phyloP scores from a whole-genome alignment of 1,140 invertebrate species.

The Bombus superbus region DNA sequence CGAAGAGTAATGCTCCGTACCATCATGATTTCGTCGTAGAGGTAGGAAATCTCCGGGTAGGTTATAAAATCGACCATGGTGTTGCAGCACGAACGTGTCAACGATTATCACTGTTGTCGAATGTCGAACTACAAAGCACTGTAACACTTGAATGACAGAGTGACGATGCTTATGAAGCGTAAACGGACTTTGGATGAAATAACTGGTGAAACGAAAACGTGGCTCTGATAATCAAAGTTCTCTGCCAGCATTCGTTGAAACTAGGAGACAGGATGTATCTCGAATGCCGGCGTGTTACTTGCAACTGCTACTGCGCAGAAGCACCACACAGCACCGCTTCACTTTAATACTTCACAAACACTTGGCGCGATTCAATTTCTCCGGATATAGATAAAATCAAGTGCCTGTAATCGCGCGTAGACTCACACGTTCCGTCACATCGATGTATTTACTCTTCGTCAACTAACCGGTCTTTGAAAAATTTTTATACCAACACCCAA shows the following conservation, averaged over 20 bases:
- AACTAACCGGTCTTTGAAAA: neutral
- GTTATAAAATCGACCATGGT: constrained; percentile 79
- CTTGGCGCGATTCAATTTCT: constrained; percentile 32
- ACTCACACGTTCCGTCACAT: neutral
- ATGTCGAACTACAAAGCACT: constrained; percentile 10
- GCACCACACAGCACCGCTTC: constrained; percentile 24
- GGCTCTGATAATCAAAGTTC: neutral
- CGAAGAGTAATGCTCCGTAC: constrained; percentile 51
- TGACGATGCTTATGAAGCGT: no score
- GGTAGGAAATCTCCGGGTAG: constrained; percentile 77
- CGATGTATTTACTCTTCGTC: neutral
- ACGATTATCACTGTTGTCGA: constrained; percentile 1
- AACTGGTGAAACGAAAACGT: neutral
- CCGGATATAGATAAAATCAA: neutral
- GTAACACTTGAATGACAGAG: neutral
- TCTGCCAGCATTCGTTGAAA: neutral
- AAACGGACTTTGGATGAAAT: neutral
- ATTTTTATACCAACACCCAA: neutral
- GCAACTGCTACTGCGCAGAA: constrained; percentile 34
- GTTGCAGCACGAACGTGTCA: neutral
- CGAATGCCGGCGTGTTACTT: constrained; percentile 59
- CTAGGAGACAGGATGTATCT: neutral
- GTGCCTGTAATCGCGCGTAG: neutral
- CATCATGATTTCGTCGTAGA: constrained; percentile 76
- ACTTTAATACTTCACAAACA: constrained; percentile 43